Evolutionary conservation across 1,140 invertebrate genomes (phyloP).

Genomic region (Bombus affinis): DNA sequence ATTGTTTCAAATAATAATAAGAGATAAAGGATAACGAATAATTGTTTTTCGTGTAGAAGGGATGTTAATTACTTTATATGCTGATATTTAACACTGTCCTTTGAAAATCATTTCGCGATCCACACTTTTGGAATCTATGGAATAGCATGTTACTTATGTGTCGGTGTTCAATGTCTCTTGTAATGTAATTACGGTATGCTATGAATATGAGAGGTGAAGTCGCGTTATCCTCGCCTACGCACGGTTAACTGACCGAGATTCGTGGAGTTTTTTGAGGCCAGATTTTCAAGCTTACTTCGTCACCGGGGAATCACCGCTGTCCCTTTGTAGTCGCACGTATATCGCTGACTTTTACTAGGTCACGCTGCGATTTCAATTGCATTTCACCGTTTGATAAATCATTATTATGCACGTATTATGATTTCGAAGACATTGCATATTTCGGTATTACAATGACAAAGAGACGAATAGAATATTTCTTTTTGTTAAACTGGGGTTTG

Average conservation of each 20-base stretch:
- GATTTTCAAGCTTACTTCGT: constrained; percentile 9
- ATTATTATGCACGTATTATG: neutral
- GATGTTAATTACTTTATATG: too few species aligned
- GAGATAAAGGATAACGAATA: too few species aligned
- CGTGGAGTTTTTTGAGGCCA: constrained; percentile 12
- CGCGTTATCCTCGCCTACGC: constrained; percentile 8
- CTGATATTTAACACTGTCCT: too few species aligned
- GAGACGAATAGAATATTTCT: neutral
- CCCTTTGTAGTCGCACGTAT: neutral
- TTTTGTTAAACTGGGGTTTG: neutral
- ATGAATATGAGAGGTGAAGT: neutral
- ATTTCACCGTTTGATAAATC: neutral
- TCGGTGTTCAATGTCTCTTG: neutral
- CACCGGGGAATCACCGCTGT: neutral
- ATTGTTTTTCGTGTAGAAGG: too few species aligned
- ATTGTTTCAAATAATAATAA: too few species aligned
- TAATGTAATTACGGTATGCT: constrained; percentile 11
- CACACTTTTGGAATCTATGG: too few species aligned
- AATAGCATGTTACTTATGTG: neutral
- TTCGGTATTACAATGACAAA: neutral
- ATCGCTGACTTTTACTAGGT: neutral
- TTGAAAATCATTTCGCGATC: too few species aligned
- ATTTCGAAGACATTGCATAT: neutral
- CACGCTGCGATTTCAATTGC: neutral
- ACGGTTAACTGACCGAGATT: constrained; percentile 14